Evolutionary conservation across 2,888 invertebrate species (phyloP).

Genomic region (Brachylomia viminalis): DNA sequence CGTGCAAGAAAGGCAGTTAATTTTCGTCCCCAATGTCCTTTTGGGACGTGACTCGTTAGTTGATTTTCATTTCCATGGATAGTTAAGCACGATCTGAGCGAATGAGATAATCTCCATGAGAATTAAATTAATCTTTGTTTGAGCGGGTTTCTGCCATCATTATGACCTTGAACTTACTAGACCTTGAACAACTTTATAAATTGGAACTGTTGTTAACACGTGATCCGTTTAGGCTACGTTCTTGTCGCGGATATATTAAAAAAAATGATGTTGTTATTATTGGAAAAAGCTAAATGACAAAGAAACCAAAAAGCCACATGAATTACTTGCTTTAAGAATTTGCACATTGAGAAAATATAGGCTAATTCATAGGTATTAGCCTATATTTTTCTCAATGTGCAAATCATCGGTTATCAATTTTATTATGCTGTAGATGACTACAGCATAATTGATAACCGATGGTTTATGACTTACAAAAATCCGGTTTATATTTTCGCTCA

Average conservation of each 20-base stretch:
- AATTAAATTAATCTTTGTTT: conserved; percentile 17
- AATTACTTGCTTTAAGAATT: conserved; percentile 1
- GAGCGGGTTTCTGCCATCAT: conserved; percentile 30
- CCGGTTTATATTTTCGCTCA: neutral
- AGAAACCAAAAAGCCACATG: conserved; percentile 21
- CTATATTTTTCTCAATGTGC: no score
- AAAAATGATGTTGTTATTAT: neutral
- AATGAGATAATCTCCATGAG: conserved; percentile 20
- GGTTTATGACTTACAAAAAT: conserved; percentile 4
- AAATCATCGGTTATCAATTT: no score
- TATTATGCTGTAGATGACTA: no score
- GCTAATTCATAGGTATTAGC: no score
- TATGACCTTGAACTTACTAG: conserved; percentile 33
- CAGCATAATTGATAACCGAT: neutral
- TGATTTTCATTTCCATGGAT: conserved; percentile 23
- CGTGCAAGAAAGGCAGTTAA: neutral
- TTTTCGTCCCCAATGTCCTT: neutral
- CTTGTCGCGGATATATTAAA: conserved; percentile 6
- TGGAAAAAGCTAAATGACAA: conserved; percentile 2
- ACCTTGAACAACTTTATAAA: conserved; percentile 23
- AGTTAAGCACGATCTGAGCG: conserved; percentile 7
- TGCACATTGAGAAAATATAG: neutral
- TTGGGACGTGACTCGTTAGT: neutral
- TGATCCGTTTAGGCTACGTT: conserved; percentile 15
- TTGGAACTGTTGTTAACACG: conserved; percentile 7